Conservation (phyloP, 2,113 vertebrate species). For the Gymnocephalus cernua region DNA sequence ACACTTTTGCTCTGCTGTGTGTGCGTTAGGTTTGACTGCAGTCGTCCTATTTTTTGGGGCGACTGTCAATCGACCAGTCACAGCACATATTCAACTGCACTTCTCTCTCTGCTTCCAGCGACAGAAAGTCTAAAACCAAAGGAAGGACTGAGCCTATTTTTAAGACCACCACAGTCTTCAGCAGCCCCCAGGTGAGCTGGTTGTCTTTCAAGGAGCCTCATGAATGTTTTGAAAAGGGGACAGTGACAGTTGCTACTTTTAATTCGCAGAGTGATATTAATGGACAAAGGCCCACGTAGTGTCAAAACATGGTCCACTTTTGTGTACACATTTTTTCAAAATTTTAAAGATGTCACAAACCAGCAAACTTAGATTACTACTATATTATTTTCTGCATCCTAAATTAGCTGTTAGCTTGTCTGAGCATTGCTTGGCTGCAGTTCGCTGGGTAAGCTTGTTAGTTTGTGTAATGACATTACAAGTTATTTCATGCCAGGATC, state of each 20-base stretch:
- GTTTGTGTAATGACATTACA: not conserved
- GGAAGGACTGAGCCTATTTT: constrained; percentile 14
- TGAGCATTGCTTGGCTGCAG: not conserved
- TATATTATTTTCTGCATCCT: not conserved
- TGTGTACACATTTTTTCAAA: not conserved
- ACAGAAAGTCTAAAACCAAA: constrained; percentile 3
- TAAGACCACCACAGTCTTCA: not conserved
- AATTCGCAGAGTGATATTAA: not conserved
- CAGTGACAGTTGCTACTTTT: not conserved
- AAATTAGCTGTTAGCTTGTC: not conserved
- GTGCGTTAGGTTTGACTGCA: not conserved
- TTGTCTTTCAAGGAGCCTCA: not conserved
- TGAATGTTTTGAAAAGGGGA: constrained; percentile 1
- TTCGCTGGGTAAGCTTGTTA: not conserved
- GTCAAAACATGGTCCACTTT: not conserved
- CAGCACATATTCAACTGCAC: constrained; percentile 5
- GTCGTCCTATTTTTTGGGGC: constrained; percentile 20
- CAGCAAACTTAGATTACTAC: not conserved
- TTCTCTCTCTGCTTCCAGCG: not conserved
- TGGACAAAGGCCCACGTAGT: not conserved
- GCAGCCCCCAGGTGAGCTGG: not conserved
- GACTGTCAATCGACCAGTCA: constrained; percentile 27
- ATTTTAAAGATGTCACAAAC: not conserved
- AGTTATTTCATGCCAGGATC: not conserved
- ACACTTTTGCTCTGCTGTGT: constrained; percentile 1